phyloP scores from a whole-genome alignment of 2,797 vertebrate genomes.

The Oreonectes daqikongensis region DNA sequence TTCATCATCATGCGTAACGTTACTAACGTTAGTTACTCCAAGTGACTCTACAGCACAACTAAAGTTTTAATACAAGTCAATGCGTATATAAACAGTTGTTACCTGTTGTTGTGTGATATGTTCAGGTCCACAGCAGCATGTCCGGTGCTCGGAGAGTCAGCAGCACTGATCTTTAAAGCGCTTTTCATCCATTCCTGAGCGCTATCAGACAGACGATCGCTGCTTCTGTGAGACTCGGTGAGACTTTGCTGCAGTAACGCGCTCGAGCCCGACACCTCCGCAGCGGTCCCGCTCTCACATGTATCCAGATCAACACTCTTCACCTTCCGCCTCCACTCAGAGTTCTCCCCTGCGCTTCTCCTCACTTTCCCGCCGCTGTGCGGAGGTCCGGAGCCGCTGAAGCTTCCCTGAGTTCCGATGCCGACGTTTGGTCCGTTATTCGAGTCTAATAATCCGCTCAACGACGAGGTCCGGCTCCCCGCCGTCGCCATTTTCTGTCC shows the following conservation, averaged over 20 bases:
- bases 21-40: too few species aligned
- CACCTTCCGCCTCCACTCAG: slow-evolving; percentile 86
- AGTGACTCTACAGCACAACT: neutral
- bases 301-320: slow-evolving; percentile 83
- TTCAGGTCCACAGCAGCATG: slow-evolving; percentile 58
- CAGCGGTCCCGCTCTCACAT: slow-evolving; percentile 65
- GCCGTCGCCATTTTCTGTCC: slow-evolving; percentile 86
- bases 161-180: slow-evolving; percentile 52
- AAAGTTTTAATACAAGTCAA: too few species aligned
- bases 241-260: slow-evolving; percentile 56
- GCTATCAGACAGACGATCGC: slow-evolving; percentile 56
- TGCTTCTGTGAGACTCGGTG: slow-evolving; percentile 59
- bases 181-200: slow-evolving; percentile 64
- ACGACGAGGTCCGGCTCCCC: slow-evolving; percentile 80
- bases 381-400: slow-evolving; percentile 41
- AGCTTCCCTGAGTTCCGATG: slow-evolving; percentile 55
- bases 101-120: slow-evolving; percentile 60
- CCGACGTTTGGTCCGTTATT: slow-evolving; percentile 57
- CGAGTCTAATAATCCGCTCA: slow-evolving; percentile 70
- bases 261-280: slow-evolving; percentile 62
- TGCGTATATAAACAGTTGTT: slow-evolving; percentile 16
- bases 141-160: slow-evolving; percentile 55
- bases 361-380: slow-evolving; percentile 65
- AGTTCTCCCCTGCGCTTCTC: slow-evolving; percentile 67
- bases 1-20: too few species aligned